Evolutionary conservation across 2,113 vertebrate species (phyloP).

Genomic region (Tyto alba): DNA sequence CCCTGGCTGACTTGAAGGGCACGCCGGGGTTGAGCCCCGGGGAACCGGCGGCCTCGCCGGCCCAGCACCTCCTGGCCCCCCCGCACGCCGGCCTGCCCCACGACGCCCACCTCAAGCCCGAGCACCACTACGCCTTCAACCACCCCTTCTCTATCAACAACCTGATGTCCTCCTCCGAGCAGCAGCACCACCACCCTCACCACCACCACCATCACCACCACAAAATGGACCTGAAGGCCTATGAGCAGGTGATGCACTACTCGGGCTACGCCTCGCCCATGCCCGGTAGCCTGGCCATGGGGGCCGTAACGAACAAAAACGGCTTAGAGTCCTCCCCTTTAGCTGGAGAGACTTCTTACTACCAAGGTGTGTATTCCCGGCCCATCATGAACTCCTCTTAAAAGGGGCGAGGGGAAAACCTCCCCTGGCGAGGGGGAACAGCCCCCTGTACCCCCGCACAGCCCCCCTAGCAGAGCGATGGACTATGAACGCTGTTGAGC

Average conservation of each 20-base stretch:
- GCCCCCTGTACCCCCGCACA: neutral
- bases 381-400: constrained; percentile 99
- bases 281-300: constrained; percentile 91
- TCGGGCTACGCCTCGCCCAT: constrained; percentile 92
- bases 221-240: constrained; percentile 99
- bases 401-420: neutral
- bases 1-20: constrained; percentile 77
- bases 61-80: constrained; percentile 82
- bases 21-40: constrained; percentile 85
- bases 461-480: neutral
- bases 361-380: constrained; percentile 96
- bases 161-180: constrained; percentile 97
- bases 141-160: constrained; percentile 99
- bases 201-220: constrained; percentile 81
- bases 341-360: constrained; percentile 86
- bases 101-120: constrained; percentile 93
- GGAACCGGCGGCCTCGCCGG: constrained; percentile 75
- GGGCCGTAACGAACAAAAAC: constrained; percentile 90
- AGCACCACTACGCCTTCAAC: constrained; percentile 99
- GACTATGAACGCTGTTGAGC: constrained; percentile 6
- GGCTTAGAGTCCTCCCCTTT: constrained; percentile 89
- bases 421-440: neutral
- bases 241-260: constrained; percentile 99
- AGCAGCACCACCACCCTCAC: constrained; percentile 87
- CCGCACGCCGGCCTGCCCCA: constrained; percentile 88